Evolutionary conservation across 2,113 vertebrate species (phyloP).

Genomic region (Argyrosomus japonicus): DNA sequence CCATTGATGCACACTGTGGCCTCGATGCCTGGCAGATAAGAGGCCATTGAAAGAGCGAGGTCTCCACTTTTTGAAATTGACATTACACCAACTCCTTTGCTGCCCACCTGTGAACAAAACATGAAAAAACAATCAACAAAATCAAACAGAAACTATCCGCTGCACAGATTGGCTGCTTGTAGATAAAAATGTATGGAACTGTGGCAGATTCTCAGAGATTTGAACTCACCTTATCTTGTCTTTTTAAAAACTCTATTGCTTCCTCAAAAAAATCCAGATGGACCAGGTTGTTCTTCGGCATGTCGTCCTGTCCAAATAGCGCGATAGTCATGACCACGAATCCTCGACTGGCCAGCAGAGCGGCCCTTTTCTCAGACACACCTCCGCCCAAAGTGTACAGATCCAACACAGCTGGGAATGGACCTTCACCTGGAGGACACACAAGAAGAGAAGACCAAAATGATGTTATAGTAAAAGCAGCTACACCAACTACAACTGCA

Average conservation of each 20-base stretch:
- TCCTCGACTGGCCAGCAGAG: constrained; percentile 68
- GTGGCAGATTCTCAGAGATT: too few relatives aligned
- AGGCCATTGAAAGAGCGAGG: constrained; percentile 59
- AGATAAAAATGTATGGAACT: too few relatives aligned
- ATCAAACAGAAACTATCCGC: not conserved
- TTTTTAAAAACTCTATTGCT: constrained; percentile 41
- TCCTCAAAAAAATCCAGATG: constrained; percentile 71
- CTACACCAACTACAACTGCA: too few relatives aligned
- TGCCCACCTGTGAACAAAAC: constrained; percentile 51
- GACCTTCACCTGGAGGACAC: constrained; percentile 52
- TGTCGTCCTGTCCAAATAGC: constrained; percentile 45
- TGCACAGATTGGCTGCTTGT: too few relatives aligned
- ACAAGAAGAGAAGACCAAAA: not conserved
- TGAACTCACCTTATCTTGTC: constrained; percentile 41
- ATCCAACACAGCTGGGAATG: constrained; percentile 73
- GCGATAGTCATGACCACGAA: constrained; percentile 68
- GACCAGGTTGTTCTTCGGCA: constrained; percentile 18
- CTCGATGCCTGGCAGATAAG: constrained; percentile 51
- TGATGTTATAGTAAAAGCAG: not conserved
- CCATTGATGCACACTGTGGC: constrained; percentile 73
- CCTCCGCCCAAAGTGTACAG: constrained; percentile 57
- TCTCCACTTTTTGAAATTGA: constrained; percentile 63
- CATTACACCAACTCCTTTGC: constrained; percentile 60
- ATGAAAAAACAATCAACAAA: too few relatives aligned
- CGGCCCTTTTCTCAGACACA: constrained; percentile 69